Evolutionary conservation across 2,888 invertebrate genomes (phyloP).

Genomic region (Steinernema scapterisci): DNA sequence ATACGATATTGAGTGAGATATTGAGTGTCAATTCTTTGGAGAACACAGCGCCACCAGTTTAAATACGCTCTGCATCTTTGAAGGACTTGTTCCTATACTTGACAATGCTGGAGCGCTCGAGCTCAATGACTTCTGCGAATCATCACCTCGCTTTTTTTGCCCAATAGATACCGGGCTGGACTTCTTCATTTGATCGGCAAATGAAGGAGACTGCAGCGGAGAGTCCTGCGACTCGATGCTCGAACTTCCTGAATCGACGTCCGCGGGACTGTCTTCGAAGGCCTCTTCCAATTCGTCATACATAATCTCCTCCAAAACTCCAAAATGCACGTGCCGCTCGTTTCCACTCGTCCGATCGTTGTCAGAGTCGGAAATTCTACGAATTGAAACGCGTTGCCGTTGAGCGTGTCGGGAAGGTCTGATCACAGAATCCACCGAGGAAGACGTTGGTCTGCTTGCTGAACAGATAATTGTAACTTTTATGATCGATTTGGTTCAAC

Average conservation of each 20-base stretch:
- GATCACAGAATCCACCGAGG: conserved; percentile 1
- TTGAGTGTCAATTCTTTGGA: background rate
- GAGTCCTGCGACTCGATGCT: conserved; percentile 1
- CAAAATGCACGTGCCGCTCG: conserved; percentile 40
- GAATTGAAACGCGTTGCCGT: conserved; percentile 36
- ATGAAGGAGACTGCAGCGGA: background rate
- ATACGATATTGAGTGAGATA: too few relatives aligned
- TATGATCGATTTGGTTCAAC: background rate
- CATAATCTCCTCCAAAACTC: conserved; percentile 39
- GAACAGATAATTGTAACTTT: background rate
- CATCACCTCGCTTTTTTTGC: background rate
- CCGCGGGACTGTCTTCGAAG: background rate
- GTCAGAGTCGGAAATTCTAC: conserved; percentile 37
- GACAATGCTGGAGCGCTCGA: background rate
- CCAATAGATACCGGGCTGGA: background rate
- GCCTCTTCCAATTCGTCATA: conserved; percentile 39
- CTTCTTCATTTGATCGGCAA: conserved; percentile 15
- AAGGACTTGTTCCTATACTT: background rate
- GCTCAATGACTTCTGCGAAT: background rate
- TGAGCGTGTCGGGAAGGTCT: conserved; percentile 7
- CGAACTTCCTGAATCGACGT: conserved; percentile 2
- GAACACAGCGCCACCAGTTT: conserved; percentile 17
- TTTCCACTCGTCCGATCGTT: conserved; percentile 33
- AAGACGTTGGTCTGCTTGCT: conserved; percentile 2
- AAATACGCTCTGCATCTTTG: background rate